Conservation (phyloP, 2,797 vertebrate genomes). For the Eulemur mongoz region DNA sequence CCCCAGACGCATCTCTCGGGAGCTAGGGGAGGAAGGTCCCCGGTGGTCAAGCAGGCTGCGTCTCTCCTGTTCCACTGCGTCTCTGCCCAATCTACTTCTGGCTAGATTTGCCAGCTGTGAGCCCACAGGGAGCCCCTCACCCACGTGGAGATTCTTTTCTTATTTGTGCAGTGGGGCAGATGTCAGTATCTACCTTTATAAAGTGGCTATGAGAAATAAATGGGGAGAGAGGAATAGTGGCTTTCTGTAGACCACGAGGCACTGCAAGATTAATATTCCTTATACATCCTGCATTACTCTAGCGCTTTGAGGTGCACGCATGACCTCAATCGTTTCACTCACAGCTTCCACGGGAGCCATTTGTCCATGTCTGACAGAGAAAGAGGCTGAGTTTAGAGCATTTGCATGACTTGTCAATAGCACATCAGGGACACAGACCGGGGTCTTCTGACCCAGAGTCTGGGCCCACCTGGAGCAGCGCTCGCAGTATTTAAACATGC, state of each 20-base stretch:
- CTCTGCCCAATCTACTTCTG: background rate
- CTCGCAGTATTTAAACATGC: rapidly evolving
- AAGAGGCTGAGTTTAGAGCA: background rate
- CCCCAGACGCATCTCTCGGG: rapidly evolving
- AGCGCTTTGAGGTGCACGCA: rapidly evolving
- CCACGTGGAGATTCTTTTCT: too few species aligned
- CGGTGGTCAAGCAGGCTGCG: rapidly evolving
- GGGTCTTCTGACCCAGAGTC: background rate
- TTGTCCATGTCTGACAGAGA: rapidly evolving
- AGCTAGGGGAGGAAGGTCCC: rapidly evolving
- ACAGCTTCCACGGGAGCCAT: rapidly evolving
- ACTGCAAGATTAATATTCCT: rapidly evolving
- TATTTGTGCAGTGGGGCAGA: rapidly evolving
- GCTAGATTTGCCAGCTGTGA: background rate
- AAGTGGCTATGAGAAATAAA: rapidly evolving
- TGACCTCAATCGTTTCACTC: rapidly evolving
- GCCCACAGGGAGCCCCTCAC: rapidly evolving
- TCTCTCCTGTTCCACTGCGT: rapidly evolving
- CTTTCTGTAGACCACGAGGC: rapidly evolving
- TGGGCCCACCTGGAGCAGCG: background rate
- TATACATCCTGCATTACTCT: rapidly evolving
- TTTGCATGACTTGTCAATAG: rapidly evolving
- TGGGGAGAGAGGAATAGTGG: rapidly evolving
- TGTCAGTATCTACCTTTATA: rapidly evolving
- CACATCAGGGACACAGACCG: rapidly evolving